These are phyloP conservation scores for Rissa tridactyla DNA, from an alignment of 2,113 vertebrate species.

Conservation along the genomic window DNA sequence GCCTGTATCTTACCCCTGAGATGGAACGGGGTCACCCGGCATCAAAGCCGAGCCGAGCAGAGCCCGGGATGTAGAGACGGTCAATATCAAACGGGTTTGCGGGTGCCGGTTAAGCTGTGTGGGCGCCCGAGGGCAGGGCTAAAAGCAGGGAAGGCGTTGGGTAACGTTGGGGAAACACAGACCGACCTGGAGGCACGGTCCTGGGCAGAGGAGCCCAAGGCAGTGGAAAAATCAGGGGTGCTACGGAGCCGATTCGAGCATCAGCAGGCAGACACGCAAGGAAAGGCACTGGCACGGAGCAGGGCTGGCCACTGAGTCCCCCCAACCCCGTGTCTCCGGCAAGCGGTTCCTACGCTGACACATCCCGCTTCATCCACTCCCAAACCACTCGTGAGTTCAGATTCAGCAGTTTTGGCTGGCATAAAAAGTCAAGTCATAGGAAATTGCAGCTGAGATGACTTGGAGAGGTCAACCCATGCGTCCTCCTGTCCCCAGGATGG, in stretches of 20 bases:
- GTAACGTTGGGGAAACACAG: too few relatives aligned
- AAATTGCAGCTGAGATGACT: neutral
- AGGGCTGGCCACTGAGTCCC: neutral
- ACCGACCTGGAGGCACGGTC: neutral
- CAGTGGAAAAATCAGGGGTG: neutral
- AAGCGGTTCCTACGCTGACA: neutral
- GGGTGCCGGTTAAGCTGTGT: accelerated
- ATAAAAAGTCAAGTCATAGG: neutral
- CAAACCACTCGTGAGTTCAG: neutral
- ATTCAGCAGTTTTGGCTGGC: neutral
- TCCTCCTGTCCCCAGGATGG: neutral
- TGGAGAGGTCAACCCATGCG: neutral
- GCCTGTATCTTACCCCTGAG: neutral
- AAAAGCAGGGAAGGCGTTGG: neutral
- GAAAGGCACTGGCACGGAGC: neutral
- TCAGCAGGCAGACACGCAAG: neutral
- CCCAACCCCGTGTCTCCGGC: accelerated
- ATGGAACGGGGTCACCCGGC: accelerated
- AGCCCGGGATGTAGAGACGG: too few relatives aligned
- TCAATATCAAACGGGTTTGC: accelerated
- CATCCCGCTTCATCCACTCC: neutral
- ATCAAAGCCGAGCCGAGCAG: neutral
- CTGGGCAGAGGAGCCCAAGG: neutral
- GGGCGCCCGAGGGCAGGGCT: neutral
- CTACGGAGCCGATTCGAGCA: neutral